Conservation (phyloP, 2,888 invertebrate species). For the Zelleria hepariella region DNA sequence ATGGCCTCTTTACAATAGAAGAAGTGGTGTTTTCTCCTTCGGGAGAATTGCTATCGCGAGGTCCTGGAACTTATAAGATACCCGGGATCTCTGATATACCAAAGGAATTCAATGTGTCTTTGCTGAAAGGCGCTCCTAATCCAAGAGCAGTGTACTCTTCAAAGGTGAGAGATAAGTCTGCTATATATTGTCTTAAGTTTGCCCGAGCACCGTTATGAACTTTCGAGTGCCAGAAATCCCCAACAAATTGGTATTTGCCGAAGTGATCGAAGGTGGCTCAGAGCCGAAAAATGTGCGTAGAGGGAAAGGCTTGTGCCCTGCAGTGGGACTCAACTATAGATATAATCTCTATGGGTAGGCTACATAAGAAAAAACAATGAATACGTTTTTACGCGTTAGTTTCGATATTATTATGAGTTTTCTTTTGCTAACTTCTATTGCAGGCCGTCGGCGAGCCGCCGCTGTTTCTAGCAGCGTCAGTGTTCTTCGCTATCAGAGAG, state of each 20-base stretch:
- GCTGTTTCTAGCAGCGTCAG: conserved; percentile 86
- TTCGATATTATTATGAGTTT: no score
- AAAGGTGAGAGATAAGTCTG: conserved; percentile 80
- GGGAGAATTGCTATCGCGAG: conserved; percentile 80
- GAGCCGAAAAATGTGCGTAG: no score
- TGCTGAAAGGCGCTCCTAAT: conserved; percentile 85
- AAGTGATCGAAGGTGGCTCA: no score
- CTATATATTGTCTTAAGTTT: not conserved
- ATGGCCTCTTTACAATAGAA: conserved; percentile 86
- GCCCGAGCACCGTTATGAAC: no score
- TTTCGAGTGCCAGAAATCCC: no score
- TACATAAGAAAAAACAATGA: no score
- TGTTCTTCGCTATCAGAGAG: conserved; percentile 90
- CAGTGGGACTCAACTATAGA: no score
- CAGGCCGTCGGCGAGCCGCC: conserved; percentile 97
- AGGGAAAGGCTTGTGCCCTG: no score
- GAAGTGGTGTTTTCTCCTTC: conserved; percentile 82
- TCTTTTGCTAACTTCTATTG: conserved; percentile 20
- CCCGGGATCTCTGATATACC: conserved; percentile 89
- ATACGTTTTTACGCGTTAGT: no score
- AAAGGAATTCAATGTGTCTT: conserved; percentile 84
- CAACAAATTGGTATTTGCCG: no score
- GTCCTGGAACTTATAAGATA: conserved; percentile 89
- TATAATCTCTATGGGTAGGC: no score
- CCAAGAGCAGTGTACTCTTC: conserved; percentile 90